Evolutionary conservation across 1,140 invertebrate genomes (phyloP).

Genomic region (Choristoneura fumiferana): DNA sequence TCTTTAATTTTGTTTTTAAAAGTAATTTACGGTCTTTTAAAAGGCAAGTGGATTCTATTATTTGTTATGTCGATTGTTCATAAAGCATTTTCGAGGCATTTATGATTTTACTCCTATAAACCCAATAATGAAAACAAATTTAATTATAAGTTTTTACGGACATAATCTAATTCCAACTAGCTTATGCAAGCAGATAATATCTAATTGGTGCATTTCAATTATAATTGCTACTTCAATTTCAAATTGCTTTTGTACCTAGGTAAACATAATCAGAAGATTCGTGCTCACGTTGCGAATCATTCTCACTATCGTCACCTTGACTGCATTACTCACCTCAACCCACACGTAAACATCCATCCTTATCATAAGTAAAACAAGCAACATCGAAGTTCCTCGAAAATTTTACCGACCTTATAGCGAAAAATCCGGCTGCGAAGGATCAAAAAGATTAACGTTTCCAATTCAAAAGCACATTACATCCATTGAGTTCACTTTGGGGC

Average conservation of each 20-base stretch:
- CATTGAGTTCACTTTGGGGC: slow-evolving; percentile 57
- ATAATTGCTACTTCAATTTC: too few species aligned
- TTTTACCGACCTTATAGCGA: slow-evolving; percentile 36
- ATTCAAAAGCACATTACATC: slow-evolving; percentile 64
- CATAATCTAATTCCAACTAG: too few species aligned
- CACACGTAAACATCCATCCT: slow-evolving; percentile 19
- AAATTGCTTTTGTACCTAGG: background rate
- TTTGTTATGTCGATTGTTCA: too few species aligned
- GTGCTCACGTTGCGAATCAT: background rate
- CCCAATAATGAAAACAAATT: too few species aligned
- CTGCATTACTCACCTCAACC: slow-evolving; percentile 27
- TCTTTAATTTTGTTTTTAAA: too few species aligned
- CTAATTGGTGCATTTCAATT: too few species aligned
- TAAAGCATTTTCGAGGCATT: too few species aligned
- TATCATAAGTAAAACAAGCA: background rate
- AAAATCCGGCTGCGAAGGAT: slow-evolving; percentile 41
- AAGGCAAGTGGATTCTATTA: too few species aligned
- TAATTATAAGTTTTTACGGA: too few species aligned
- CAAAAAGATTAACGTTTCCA: slow-evolving; percentile 50
- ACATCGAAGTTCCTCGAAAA: background rate
- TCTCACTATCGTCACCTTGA: slow-evolving; percentile 27
- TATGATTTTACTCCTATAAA: too few species aligned
- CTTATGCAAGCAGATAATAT: too few species aligned
- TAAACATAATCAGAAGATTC: slow-evolving; percentile 16
- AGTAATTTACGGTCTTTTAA: too few species aligned